Percentiles rank a stretch among this genome's conserved stretches.
Evolutionary conservation across 2,113 vertebrate species (phyloP).

Genomic region (Heloderma charlesbogerti): DNA sequence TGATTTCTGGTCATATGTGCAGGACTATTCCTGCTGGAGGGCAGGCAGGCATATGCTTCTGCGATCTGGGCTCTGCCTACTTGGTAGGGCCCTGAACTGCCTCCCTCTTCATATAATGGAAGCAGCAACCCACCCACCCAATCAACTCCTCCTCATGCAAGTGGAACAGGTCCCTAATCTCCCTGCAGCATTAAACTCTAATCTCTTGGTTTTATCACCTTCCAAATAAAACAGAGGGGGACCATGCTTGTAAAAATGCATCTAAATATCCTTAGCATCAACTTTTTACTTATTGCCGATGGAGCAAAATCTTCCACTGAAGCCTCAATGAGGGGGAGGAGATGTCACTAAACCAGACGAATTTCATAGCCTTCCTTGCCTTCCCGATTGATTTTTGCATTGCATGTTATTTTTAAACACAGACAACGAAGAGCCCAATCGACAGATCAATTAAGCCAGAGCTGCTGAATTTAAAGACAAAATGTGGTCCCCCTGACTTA

Average conservation of each 20-base stretch:
- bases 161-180: not conserved
- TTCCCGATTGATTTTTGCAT: constrained; percentile 20
- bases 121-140: no score
- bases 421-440: not conserved
- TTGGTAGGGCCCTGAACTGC: no score
- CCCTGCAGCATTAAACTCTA: constrained; percentile 12
- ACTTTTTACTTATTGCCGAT: constrained; percentile 29
- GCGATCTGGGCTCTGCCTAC: no score
- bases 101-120: no score
- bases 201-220: not conserved
- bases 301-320: not conserved
- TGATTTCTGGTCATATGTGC: no score
- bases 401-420: not conserved
- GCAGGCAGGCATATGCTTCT: no score
- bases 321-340: constrained; percentile 30
- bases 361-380: constrained; percentile 8
- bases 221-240: not conserved
- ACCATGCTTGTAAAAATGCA: not conserved
- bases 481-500: not conserved
- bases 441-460: not conserved
- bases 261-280: constrained; percentile 26
- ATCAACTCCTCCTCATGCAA: not conserved
- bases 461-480: not conserved
- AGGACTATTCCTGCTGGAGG: no score
- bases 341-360: constrained; percentile 28